A percentile compares a stretch with the other conserved stretches of the same genome.
These are phyloP conservation scores for Brachionus koreanus DNA, from an alignment of 1,140 invertebrate genomes.

Conservation along the genomic window DNA sequence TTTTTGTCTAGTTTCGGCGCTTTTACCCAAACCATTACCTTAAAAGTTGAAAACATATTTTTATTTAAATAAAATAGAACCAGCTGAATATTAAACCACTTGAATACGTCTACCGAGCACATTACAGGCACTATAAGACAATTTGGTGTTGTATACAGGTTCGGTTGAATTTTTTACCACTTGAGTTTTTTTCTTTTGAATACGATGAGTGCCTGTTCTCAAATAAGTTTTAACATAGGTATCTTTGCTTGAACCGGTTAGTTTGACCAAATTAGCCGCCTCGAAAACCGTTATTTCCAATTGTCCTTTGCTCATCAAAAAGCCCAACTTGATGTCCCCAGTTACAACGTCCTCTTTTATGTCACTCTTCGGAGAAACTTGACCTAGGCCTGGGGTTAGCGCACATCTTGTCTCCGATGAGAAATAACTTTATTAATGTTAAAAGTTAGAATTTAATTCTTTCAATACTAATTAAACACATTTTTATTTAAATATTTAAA, in stretches of 20 bases:
- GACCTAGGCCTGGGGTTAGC: conserved; percentile 50
- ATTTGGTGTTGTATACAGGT: conserved; percentile 77
- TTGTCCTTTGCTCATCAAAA: conserved; percentile 82
- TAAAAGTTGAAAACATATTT: not conserved
- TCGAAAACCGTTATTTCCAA: conserved; percentile 79
- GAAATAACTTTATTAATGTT: not conserved
- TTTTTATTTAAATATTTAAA: no score
- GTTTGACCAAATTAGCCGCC: conserved; percentile 61
- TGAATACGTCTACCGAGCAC: conserved; percentile 76
- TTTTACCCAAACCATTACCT: conserved; percentile 77
- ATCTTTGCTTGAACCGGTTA: conserved; percentile 61
- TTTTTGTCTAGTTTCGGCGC: conserved; percentile 76
- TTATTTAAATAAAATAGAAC: conserved; percentile 22
- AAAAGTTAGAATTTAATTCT: not conserved
- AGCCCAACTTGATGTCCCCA: conserved; percentile 76
- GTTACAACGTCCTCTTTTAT: conserved; percentile 51
- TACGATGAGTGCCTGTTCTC: conserved; percentile 75
- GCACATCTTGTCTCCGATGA: not conserved
- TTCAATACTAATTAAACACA: no score
- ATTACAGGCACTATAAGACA: conserved; percentile 78
- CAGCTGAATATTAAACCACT: conserved; percentile 68
- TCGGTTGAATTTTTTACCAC: conserved; percentile 72
- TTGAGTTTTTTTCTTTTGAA: conserved; percentile 83
- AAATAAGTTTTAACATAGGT: conserved; percentile 91
- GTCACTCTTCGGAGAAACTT: conserved; percentile 49